Conservation (phyloP, 1,140 invertebrate genomes). For the Drosophila baimaii region DNA sequence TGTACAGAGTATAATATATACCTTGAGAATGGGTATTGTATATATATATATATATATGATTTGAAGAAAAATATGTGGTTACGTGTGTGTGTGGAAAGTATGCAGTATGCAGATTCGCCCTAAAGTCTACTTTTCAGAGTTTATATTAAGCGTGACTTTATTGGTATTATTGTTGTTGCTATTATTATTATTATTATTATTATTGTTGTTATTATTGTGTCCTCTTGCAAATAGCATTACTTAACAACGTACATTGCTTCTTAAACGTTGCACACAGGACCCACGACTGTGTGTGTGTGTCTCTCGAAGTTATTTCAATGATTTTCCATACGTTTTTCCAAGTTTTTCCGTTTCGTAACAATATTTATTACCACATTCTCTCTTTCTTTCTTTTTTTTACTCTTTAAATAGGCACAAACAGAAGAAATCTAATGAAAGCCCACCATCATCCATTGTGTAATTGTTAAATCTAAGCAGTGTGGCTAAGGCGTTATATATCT, state of each 20-base stretch:
- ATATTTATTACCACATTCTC: conserved; percentile 7
- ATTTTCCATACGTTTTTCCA: conserved; percentile 3
- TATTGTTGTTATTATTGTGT: conserved; percentile 23
- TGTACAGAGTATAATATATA: conserved; percentile 7
- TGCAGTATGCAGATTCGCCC: conserved; percentile 12
- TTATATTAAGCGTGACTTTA: conserved; percentile 35
- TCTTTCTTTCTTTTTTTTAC: neutral
- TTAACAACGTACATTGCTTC: conserved; percentile 45
- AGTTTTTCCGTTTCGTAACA: conserved; percentile 8
- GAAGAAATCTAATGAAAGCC: conserved; percentile 20
- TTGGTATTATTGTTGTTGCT: conserved; percentile 1
- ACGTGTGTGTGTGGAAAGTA: conserved; percentile 13
- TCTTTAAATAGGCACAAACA: conserved; percentile 15
- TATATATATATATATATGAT: conserved; percentile 1
- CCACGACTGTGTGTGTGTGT: neutral
- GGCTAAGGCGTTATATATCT: conserved; percentile 10
- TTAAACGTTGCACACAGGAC: conserved; percentile 24
- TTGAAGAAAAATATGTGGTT: conserved; percentile 24
- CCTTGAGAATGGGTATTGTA: conserved; percentile 5
- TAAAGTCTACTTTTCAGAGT: conserved; percentile 32
- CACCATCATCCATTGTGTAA: neutral
- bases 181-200: conserved; percentile 10
- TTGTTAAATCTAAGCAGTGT: conserved; percentile 16
- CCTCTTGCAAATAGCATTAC: conserved; percentile 47
- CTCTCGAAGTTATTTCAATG: conserved; percentile 15